These are phyloP conservation scores for Keiferia lycopersicella DNA, from an alignment of 2,888 invertebrate species.

Conservation along the genomic window DNA sequence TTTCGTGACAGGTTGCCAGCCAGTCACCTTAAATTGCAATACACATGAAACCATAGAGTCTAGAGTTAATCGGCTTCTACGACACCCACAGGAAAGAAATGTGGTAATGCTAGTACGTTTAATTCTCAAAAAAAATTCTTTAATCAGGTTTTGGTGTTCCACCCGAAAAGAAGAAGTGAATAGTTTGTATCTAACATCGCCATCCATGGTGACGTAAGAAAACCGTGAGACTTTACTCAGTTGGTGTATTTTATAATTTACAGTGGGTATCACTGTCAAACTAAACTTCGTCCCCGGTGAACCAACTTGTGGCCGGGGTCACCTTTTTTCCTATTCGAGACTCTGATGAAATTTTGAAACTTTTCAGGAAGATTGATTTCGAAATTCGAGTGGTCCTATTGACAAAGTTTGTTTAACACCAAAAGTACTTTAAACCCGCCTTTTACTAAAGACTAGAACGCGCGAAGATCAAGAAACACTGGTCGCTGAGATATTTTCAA, in stretches of 20 bases:
- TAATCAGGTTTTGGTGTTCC: too few species aligned
- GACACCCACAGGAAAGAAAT: too few species aligned
- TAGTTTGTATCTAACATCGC: too few species aligned
- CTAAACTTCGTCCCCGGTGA: conserved; percentile 33
- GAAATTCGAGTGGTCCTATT: conserved; percentile 40
- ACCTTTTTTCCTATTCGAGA: conserved; percentile 57
- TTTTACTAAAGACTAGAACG: not conserved
- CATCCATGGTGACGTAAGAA: too few species aligned
- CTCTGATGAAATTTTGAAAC: conserved; percentile 69
- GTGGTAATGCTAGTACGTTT: too few species aligned
- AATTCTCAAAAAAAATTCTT: too few species aligned
- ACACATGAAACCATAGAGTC: too few species aligned
- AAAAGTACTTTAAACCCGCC: not conserved
- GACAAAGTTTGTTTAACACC: conserved; percentile 21
- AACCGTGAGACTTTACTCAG: too few species aligned
- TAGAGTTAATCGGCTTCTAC: too few species aligned
- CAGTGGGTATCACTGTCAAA: not conserved
- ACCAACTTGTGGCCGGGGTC: conserved; percentile 60
- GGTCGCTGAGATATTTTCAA: not conserved
- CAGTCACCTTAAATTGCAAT: too few species aligned
- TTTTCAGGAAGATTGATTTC: conserved; percentile 58
- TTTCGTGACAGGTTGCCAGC: too few species aligned
- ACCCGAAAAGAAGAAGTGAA: too few species aligned
- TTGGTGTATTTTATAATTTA: not conserved
- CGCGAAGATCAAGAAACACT: not conserved